Base-by-base conservation (phyloP, 2,113 vertebrate genomes). In the Crotalus tigris region DNA sequence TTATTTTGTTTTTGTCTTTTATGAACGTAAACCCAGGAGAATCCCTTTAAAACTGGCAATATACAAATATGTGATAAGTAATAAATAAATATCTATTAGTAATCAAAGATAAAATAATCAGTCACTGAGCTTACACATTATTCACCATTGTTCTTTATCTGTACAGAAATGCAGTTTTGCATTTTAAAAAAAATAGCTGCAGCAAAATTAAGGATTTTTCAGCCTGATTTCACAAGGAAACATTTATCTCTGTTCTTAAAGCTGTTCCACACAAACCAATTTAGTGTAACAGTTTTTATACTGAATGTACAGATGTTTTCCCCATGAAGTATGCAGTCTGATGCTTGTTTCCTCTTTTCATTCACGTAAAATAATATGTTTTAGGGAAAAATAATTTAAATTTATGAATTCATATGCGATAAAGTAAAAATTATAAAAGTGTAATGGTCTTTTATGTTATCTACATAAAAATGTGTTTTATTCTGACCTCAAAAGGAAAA, bases 401-500 rank as follows among this genome's bases (percentile, higher is more conserved):
- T 87, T 53, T 87, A 81, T 81, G 75, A 44, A 81, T 81, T 81
- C 2, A 3, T 44, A 6, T 24, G 58, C 11, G 39, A 53, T 21
- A 29, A 61, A 58, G 49, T 51, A 59, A 21, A 51, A 85, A 90
- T 61, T 39, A 86, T 26, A 33, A 85, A 61, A 85, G 4, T 19
- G 19, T 51, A 24, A 17, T 46, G 51, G 75, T 57, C 33, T 90
- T 44, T 23, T 4, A 39, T 90, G 49, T 90, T 90, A 93, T 81
- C 91, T 94, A 95, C 93, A 46, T 92, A 85, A 97, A 97, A 94
- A 96, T 94, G 94, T 90, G 94, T 39, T 85, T 95, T 94, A 11
- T 59, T 94, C 93, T 58, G 90, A 51, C 44, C 91, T 92, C 90
- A 92, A 81, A 94, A 86, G 95, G 94, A 95, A 95, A 97, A 93